These are phyloP conservation scores for Ostrea edulis DNA, from an alignment of 1,140 invertebrate species.

Conservation along the genomic window DNA sequence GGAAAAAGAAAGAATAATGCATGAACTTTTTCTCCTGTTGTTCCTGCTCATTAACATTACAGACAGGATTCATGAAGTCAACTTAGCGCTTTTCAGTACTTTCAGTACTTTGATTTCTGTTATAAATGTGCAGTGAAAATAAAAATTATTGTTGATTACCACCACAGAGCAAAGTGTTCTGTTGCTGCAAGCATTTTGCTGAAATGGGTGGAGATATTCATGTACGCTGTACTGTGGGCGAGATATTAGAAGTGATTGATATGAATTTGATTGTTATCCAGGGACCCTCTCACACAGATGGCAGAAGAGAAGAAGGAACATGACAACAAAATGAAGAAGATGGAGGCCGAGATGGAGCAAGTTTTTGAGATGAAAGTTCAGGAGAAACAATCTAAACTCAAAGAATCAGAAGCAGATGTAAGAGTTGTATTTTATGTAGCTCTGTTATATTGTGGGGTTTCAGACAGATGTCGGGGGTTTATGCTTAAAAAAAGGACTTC, in stretches of 20 bases:
- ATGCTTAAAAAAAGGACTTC: neutral
- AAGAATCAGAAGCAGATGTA: slow-evolving; percentile 84
- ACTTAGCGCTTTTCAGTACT: too few species aligned
- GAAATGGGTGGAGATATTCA: too few species aligned
- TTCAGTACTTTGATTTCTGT: too few species aligned
- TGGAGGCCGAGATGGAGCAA: slow-evolving; percentile 85
- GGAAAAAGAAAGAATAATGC: too few species aligned
- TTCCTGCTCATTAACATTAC: too few species aligned
- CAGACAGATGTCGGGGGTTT: neutral
- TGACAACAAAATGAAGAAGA: slow-evolving; percentile 90
- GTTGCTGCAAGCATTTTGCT: too few species aligned
- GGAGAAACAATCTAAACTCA: slow-evolving; percentile 79
- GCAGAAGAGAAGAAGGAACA: slow-evolving; percentile 98
- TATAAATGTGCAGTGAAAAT: too few species aligned
- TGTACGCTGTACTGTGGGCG: too few species aligned
- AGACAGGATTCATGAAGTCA: too few species aligned
- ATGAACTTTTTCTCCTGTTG: too few species aligned
- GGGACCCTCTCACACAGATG: slow-evolving; percentile 98
- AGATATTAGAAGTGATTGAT: neutral
- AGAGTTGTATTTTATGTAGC: slow-evolving; percentile 69
- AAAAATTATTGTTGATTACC: too few species aligned
- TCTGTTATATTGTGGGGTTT: neutral
- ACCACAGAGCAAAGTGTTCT: too few species aligned
- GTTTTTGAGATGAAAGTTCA: slow-evolving; percentile 93
- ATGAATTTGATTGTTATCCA: slow-evolving; percentile 78